Evolutionary conservation across 2,113 vertebrate species (phyloP), one percentile per base, ranked within the genome.

Genomic region (Coptodon bakossiorum): DNA sequence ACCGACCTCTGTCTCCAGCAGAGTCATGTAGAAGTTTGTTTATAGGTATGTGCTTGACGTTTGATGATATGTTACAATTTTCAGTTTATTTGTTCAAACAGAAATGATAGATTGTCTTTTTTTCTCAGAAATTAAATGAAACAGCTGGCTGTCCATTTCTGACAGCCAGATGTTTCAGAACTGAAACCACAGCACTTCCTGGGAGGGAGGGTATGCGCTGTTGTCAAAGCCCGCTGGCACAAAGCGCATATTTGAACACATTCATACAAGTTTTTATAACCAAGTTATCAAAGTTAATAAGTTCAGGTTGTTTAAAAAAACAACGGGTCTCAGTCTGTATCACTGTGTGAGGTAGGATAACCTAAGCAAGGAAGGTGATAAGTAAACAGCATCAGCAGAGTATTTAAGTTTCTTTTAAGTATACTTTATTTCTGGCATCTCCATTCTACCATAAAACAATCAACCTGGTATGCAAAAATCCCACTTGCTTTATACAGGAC

Each of bases 1-100:
- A 93, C 88, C 86, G 81, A 27, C 71, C 90, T 53, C 90, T 95
- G 80, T 88, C 85, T 81, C 19, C 80, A 81, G 31, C 88, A 61
- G 90, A 91, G 36, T 90, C 93, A 5, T 82, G 68, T 86, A 93
- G 34, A 85, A 68, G 89, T 79, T 78, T 89, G 4, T 82, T 86
- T 48, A 81, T 80, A n/a, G 95, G 95, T 96, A 93, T 57, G 50
- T 56, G 12, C n/a, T 22, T 36, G 61, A 6, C 8, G 3, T 54
- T 54, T 78, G 13, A 50, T 19, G 12, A 73, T 36, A 5, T 29
- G 10, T 13, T 34, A 43, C 8, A 36, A 4, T 40, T 24, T 14
- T 9, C 4, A 48, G 22, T 10, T 10, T 9, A 45, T 53, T 5
- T 57, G 19, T 50, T 22, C 10, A 66, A 9, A 38, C 16, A 53